Evolutionary conservation across 1,140 invertebrate genomes (phyloP).

Genomic region (Elymnias hypermnestra): DNA sequence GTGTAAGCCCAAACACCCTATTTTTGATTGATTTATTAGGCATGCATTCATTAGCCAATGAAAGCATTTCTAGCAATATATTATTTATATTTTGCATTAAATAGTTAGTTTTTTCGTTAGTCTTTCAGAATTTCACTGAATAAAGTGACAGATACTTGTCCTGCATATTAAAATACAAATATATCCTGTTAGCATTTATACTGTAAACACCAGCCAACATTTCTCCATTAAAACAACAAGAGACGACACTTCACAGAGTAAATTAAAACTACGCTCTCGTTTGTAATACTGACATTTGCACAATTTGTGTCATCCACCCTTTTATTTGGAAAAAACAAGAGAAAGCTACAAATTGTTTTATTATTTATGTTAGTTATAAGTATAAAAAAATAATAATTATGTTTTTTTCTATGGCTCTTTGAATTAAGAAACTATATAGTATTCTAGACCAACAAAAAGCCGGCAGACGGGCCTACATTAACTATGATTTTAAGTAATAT

Average conservation of each 20-base stretch:
- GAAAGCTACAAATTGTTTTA: not conserved
- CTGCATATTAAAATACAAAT: not conserved
- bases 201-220: conserved; percentile 1
- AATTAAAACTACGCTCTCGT: conserved; percentile 4
- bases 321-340: not conserved
- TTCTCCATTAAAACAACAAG: conserved; percentile 2
- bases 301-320: not conserved
- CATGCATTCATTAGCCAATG: too few species aligned
- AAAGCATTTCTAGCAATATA: too few species aligned
- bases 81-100: too few species aligned
- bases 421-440: too few species aligned
- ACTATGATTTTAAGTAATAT: too few species aligned
- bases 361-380: not conserved
- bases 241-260: conserved; percentile 5
- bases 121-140: not conserved
- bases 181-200: conserved; percentile 2
- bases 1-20: too few species aligned
- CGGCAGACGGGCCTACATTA: too few species aligned
- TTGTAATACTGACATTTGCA: conserved; percentile 1
- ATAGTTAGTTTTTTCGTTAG: too few species aligned
- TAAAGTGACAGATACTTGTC: not conserved
- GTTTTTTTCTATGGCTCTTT: too few species aligned
- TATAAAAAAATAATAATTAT: too few species aligned
- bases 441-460: too few species aligned
- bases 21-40: too few species aligned